A percentile compares a stretch with the other conserved stretches of the same genome.
Conservation (phyloP, 2,888 invertebrate species). For the Germaria angustata region DNA sequence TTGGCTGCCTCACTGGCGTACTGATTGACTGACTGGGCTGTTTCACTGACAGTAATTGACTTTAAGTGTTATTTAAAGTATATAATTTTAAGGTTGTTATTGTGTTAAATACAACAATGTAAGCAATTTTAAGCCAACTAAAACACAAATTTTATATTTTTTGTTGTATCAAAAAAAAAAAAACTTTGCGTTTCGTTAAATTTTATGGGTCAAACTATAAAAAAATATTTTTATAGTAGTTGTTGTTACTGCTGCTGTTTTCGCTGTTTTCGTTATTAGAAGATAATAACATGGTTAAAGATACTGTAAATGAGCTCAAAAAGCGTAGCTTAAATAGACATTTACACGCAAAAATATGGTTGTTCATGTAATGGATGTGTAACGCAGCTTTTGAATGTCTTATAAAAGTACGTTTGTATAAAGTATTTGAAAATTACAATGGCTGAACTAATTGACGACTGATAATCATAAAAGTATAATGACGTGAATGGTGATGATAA, state of each 20-base stretch:
- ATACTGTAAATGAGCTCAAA: conserved; percentile 61
- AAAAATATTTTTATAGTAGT: neutral
- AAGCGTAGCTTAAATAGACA: conserved; percentile 51
- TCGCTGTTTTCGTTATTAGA: conserved; percentile 1
- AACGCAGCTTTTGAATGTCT: neutral
- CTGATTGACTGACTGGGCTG: neutral
- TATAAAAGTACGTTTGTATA: neutral
- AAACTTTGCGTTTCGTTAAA: conserved; percentile 24
- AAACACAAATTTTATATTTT: conserved; percentile 3
- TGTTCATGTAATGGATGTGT: conserved; percentile 10
- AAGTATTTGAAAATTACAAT: conserved; percentile 15
- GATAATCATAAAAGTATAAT: conserved; percentile 16
- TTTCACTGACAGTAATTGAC: conserved; percentile 54
- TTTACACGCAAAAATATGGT: conserved; percentile 54
- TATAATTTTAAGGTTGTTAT: conserved; percentile 47
- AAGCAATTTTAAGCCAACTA: conserved; percentile 1
- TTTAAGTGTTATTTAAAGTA: conserved; percentile 52
- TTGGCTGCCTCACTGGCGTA: conserved; percentile 5
- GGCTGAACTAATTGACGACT: conserved; percentile 59
- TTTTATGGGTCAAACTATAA: conserved; percentile 37
- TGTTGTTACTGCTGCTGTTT: neutral
- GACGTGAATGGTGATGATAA: neutral
- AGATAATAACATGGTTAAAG: conserved; percentile 55
- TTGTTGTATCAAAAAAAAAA: neutral
- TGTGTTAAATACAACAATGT: neutral